Evolutionary conservation across 2,888 invertebrate species (phyloP), one percentile per base, ranked within the genome.

Genomic region (Euplagia quadripunctaria): DNA sequence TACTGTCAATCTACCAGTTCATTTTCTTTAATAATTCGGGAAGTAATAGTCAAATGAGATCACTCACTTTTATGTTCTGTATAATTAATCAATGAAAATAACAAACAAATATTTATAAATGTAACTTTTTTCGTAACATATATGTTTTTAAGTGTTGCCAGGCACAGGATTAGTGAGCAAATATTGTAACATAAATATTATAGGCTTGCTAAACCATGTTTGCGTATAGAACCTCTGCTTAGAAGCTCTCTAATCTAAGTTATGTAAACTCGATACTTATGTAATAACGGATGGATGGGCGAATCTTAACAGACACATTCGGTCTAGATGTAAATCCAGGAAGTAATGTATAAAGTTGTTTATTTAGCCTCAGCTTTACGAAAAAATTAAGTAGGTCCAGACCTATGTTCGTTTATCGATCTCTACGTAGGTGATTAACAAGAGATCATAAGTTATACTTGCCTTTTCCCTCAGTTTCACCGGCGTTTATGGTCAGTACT

Each of bases 151-250:
- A 49, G 49, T 16, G 49, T 66, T 65, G 31, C 49, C 31, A 20
- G 7, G 43, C 9, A 20, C 31, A 31, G n/a, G 14, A 64, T 42
- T 43, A 9, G 42, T 64, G 9, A 42, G 64, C 42, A n/a, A 64
- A 64, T 12, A 0, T 49, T 46, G 46, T 64, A 17, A 1, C 14
- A 67, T 49, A 67, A 67, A 17, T 11, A 51, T 20, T 51, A 31
- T 31, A 51, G 17, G 16, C 7, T 68, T 43, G 55, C 58, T 68
- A n/a, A 68, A 58, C 68, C 42, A 58, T 68, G 42, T 43, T n/a
- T 55, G 55, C 43, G 43, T 55, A 11, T 42, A 14, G 43, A 52
- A 67, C 41, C 17, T 52, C 52, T 31, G 17, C 31, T 51, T 41
- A 52, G 31, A 20, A 67, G 52, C 51, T 67, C 52, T 67, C 7